phyloP scores from a whole-genome alignment of 2,888 invertebrate genomes.

The Meloe dianella region DNA sequence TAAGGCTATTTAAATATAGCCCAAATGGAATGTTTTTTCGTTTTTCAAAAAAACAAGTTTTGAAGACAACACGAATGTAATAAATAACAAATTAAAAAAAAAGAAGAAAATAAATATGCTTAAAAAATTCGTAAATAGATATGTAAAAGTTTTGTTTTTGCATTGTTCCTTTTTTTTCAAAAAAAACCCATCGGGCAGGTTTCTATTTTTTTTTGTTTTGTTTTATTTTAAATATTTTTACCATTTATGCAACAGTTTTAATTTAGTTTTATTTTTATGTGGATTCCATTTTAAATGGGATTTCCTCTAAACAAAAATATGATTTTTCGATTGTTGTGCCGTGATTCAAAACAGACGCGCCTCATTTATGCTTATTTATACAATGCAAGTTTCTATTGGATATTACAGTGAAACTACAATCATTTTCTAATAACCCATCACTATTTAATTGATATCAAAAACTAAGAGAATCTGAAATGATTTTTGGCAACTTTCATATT shows the following conservation, averaged over 20 bases:
- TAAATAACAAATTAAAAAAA: not conserved
- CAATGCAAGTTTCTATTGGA: not conserved
- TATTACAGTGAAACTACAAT: too few species aligned
- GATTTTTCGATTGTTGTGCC: not conserved
- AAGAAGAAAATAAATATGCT: not conserved
- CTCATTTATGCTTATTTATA: not conserved
- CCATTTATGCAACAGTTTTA: not conserved
- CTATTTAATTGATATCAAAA: not conserved
- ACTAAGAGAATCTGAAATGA: too few species aligned
- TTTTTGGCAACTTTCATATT: not conserved
- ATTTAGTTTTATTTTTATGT: not conserved
- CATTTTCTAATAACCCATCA: too few species aligned
- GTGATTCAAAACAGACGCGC: conserved; percentile 1
- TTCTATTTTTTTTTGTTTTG: not conserved
- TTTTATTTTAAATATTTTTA: not conserved
- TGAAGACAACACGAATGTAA: not conserved
- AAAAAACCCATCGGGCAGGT: not conserved
- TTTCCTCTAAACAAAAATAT: conserved; percentile 13
- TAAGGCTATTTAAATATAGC: not conserved
- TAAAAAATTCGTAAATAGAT: not conserved
- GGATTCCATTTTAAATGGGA: conserved; percentile 18
- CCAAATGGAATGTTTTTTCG: not conserved
- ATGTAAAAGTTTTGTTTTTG: not conserved
- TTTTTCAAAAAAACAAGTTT: not conserved
- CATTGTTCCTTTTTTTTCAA: too few species aligned